phyloP scores from a whole-genome alignment of 1,140 invertebrate species.

The Megathymus violae region DNA sequence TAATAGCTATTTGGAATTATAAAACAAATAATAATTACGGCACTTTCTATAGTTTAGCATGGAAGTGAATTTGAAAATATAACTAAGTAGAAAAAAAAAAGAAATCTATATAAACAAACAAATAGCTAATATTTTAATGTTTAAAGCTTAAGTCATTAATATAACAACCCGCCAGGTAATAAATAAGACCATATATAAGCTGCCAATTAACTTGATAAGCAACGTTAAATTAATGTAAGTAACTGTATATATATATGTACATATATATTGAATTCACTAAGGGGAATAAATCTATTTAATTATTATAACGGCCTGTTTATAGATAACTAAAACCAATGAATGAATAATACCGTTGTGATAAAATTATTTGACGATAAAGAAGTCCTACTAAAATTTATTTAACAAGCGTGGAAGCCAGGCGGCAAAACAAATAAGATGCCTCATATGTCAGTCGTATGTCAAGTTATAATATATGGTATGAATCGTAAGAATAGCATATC shows the following conservation, averaged over 20 bases:
- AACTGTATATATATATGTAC: conserved; percentile 13
- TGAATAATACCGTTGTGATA: conserved; percentile 31
- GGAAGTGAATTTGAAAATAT: too few relatives aligned
- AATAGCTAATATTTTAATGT: too few relatives aligned
- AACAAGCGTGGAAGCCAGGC: conserved; percentile 33
- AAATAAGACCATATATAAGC: conserved; percentile 38
- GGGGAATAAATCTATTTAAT: conserved; percentile 24
- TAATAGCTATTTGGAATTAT: too few relatives aligned
- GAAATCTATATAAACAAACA: too few relatives aligned
- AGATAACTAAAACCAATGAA: conserved; percentile 31
- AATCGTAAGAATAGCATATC: conserved; percentile 18
- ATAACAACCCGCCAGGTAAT: not conserved
- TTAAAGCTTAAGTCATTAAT: conserved; percentile 11
- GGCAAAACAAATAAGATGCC: conserved; percentile 38
- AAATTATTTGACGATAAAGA: conserved; percentile 35
- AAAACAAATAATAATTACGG: too few relatives aligned
- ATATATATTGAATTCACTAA: too few relatives aligned
- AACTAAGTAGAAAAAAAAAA: too few relatives aligned
- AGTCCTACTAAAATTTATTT: conserved; percentile 41
- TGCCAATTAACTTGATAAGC: too few relatives aligned
- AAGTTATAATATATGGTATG: conserved; percentile 22
- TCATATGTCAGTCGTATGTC: conserved; percentile 25
- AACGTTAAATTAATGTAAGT: not conserved
- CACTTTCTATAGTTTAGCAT: too few relatives aligned
- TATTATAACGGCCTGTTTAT: conserved; percentile 12